Evolutionary conservation across 1,140 invertebrate genomes (phyloP), one percentile per base, ranked within the genome.

Genomic region (Drosophila kohkoa): DNA sequence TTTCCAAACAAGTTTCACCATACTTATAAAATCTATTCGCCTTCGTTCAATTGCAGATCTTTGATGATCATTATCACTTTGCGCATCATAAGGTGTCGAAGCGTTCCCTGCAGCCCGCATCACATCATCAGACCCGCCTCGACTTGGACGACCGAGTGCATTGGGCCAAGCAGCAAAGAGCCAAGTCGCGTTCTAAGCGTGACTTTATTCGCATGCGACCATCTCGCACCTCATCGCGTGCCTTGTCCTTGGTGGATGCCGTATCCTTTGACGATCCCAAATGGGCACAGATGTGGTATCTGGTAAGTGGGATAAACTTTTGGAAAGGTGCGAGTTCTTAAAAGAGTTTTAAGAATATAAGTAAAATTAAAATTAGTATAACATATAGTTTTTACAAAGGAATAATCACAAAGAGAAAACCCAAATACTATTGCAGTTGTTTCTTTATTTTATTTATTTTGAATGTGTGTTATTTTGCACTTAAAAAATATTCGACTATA

Each of bases 251-350:
- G 52, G 80, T 91, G 52, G 81, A 92, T 49, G 60, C 75, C 4
- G 74, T 94, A 66, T 91, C 93, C 58, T 93, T 97, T 63, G 96
- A 96, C 90, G 97, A 98, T 93, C 96, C 96, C 32, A 95, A 96
- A 93, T 98, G 97, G 97, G 94, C 95, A 16, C 95, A 95, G 66
- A 98, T 98, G 96, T 98, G 97, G 97, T 98, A 98, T 93, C 93
- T 98, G 95, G 96, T 97, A 94, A 95, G 96, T 94, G 10, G 38
- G 1, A 5, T 32, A 32, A 32, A 0, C 20, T 25, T 4, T 20
- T 4, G 20, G 20, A 25, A 25, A 25, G 3, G 20, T 25, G 20
- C 20, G 3, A 25, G 20, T 25, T 25, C 20, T 25, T 25, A 25
- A 25, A 25, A 25, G 20, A 25, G 20, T 25, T 25, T 25, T 4